Evolutionary conservation across 2,888 invertebrate species (phyloP), one percentile per base, ranked within the genome.

Genomic region (Odontothrips loti): DNA sequence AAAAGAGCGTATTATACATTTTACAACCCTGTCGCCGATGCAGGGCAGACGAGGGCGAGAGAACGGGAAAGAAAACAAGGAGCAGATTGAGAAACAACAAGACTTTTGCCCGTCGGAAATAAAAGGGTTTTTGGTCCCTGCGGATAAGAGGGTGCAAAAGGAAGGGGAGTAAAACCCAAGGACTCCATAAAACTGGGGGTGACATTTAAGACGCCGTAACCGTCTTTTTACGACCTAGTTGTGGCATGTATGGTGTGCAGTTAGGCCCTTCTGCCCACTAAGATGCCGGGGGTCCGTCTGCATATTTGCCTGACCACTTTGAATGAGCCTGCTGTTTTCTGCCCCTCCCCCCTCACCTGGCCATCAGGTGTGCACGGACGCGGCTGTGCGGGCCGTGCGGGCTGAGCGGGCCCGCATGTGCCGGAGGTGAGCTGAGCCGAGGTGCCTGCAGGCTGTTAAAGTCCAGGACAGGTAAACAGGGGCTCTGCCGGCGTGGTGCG

Each of bases 271-370:
- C 68, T 75, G 68, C 68, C 68, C 68, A 75, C 23, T 75, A 27
- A 75, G 23, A 75, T 75, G 68, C 23, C 68, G 68, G 68, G 27
- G 68, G 68, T 75, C 68, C 27, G 68, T 75, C 68, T 75, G 68
- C 68, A 75, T 75, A 75, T 75, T 75, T 75, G 68, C 68, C 68
- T 75, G 68, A 75, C 68, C 68, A 75, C 68, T 75, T 75, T 75
- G 68, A 75, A 75, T 75, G 68, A 75, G 68, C 68, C 68, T 75
- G 68, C 68, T 75, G 68, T 75, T 75, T 75, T 75, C 23, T 20
- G 68, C 68, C 68, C 11, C 10, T 9, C 68, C 68, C 23, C 68
- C 27, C 23, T 12, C 11, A 1, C 27, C 68, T 12, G 23, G 68
- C 68, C 68, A 4, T n/a, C 11, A 75, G 23, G 68, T 23, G 23